These are phyloP conservation scores for Orthonevra nobilis DNA, from an alignment of 2,888 invertebrate species.

Conservation along the genomic window DNA sequence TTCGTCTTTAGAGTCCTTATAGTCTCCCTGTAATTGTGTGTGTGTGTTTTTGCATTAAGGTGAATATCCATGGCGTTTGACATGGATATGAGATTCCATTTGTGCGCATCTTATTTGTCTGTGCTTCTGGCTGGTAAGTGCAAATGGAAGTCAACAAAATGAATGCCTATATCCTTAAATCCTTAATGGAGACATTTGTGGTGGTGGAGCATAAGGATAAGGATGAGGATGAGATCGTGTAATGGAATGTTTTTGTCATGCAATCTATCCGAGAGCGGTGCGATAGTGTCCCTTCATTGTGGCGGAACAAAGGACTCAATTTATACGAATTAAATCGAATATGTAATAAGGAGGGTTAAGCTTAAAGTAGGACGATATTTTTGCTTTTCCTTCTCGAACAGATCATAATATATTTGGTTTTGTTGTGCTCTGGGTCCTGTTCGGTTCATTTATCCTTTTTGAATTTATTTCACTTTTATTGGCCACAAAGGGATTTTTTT, in stretches of 20 bases:
- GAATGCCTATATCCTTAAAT: conserved; percentile 63
- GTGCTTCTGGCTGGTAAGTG: conserved; percentile 45
- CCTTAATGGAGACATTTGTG: conserved; percentile 55
- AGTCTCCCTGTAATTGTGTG: too few species aligned
- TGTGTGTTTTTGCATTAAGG: background rate
- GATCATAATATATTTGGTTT: too few species aligned
- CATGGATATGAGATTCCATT: conserved; percentile 60
- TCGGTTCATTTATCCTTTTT: conserved; percentile 37
- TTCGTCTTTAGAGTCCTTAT: background rate
- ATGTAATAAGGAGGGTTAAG: conserved; percentile 61
- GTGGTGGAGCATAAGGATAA: conserved; percentile 30
- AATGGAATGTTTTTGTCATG: conserved; percentile 70
- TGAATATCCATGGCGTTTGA: conserved; percentile 50
- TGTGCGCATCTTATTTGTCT: conserved; percentile 42
- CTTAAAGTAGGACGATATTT: conserved; percentile 42
- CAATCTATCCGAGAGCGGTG: conserved; percentile 36
- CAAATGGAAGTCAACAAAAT: conserved; percentile 60
- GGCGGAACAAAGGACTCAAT: conserved; percentile 65
- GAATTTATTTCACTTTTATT: conserved; percentile 66
- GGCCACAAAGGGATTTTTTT: conserved; percentile 36
- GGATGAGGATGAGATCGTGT: conserved; percentile 57
- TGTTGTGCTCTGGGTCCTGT: conserved; percentile 2
- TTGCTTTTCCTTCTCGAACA: conserved; percentile 10
- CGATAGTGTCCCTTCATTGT: conserved; percentile 35
- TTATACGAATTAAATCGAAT: conserved; percentile 69